Evolutionary conservation across 2,797 vertebrate species (phyloP), one percentile per base, ranked within the genome.

Genomic region (Botia kubotai): DNA sequence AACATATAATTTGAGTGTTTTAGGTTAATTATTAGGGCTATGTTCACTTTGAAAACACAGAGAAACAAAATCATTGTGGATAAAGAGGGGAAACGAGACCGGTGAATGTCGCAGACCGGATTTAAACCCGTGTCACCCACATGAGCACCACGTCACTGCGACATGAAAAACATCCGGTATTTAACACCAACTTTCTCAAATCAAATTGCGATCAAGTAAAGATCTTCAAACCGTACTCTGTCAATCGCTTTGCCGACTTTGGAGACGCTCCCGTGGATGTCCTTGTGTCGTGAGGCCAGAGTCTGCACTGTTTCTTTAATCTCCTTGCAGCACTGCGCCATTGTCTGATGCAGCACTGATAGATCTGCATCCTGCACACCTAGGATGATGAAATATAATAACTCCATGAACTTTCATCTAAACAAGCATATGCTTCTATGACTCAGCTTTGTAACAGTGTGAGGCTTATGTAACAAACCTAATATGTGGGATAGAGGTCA

Each of bases 211-310:
- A 46, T 23, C 11, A 10, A 29, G 58, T 14, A 14, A 14, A 14
- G 39, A 52, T 14, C 0, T 0, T 1, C 78, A 68, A 2, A 33
- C 63, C 94, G 91, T 84, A 97, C 95, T 91, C 96, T 90, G 89
- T 97, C 96, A 0, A 97, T 96, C 81, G 96, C 96, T 92, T 97
- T 97, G 81, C 96, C 96, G 81, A 97, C 96, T 91, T 96, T 95
- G 21, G 96, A 97, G 67, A 97, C 96, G 0, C 96, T 97, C 89
- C 96, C 95, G 48, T 97, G 96, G 84, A 97, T 97, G 87, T 97
- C 96, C 89, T 97, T 97, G 87, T 97, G 96, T 81, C 96, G 93
- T 0, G 93, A 96, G 53, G 96, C 96, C 46, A 97, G 90, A 90
- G 95, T 95, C 92, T 97, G 96, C 82, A 97, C 96, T 0, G 95